Conservation (phyloP, 2,888 invertebrate genomes). For the Acronicta psi region DNA sequence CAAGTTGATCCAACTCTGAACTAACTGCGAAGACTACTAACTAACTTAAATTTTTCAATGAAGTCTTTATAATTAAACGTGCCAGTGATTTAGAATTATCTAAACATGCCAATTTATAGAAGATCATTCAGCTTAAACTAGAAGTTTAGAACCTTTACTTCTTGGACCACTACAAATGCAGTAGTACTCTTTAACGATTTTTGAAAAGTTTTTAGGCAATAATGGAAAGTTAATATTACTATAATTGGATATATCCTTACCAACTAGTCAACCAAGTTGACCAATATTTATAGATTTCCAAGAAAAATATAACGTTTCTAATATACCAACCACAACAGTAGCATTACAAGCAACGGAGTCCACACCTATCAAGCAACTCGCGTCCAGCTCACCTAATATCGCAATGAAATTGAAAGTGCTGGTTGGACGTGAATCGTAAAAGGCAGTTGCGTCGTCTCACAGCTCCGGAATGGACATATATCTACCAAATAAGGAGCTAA, state of each 20-base stretch:
- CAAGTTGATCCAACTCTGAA: too few species aligned
- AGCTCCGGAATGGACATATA: constrained; percentile 20
- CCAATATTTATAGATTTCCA: constrained; percentile 1
- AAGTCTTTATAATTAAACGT: too few species aligned
- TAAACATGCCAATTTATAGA: too few species aligned
- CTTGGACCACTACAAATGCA: too few species aligned
- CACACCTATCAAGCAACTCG: neutral
- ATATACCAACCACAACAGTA: constrained; percentile 2
- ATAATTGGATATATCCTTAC: neutral
- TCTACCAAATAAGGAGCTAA: constrained; percentile 39
- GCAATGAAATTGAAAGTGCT: constrained; percentile 44
- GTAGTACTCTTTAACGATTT: too few species aligned
- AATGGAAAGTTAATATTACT: neutral
- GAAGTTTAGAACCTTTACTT: too few species aligned
- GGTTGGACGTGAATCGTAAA: constrained; percentile 25
- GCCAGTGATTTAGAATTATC: too few species aligned
- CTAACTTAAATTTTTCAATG: too few species aligned
- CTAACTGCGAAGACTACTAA: too few species aligned
- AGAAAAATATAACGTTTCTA: neutral
- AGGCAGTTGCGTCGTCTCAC: constrained; percentile 18
- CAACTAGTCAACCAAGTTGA: neutral
- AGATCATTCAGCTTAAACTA: too few species aligned
- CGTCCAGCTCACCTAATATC: constrained; percentile 9
- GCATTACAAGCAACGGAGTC: constrained; percentile 12
- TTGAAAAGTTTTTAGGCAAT: neutral